A percentile compares a stretch with the other conserved stretches of the same genome.
Evolutionary conservation across 2,797 vertebrate genomes (phyloP).

Genomic region (Sparus aurata): DNA sequence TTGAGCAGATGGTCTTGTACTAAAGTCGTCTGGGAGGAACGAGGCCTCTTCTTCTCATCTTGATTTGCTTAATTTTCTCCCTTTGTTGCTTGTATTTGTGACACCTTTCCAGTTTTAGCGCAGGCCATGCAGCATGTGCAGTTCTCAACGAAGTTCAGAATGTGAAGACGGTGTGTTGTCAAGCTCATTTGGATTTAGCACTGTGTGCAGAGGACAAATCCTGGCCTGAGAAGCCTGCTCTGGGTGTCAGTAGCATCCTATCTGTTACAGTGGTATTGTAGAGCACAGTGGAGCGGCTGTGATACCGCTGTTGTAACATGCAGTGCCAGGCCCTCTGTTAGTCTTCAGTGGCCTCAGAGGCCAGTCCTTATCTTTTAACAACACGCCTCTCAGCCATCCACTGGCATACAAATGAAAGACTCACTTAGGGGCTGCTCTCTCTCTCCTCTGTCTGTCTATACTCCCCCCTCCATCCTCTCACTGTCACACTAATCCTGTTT

Average conservation of each 20-base stretch:
- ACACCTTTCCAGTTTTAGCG: constrained; percentile 26
- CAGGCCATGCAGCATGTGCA: constrained; percentile 7
- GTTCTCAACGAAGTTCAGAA: constrained; percentile 32
- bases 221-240: constrained; percentile 48
- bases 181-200: constrained; percentile 64
- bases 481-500: constrained; percentile 81
- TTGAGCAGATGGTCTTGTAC: constrained; percentile 66
- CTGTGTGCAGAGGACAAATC: constrained; percentile 42
- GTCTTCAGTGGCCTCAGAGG: constrained; percentile 82
- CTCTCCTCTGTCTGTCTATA: constrained; percentile 54
- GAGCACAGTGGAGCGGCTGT: constrained; percentile 71
- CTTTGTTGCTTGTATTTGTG: constrained; percentile 42
- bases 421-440: constrained; percentile 76
- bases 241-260: constrained; percentile 68
- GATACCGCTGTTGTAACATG: constrained; percentile 80
- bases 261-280: constrained; percentile 78
- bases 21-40: constrained; percentile 54
- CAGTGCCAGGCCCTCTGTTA: constrained; percentile 78
- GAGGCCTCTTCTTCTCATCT: constrained; percentile 41
- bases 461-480: constrained; percentile 55
- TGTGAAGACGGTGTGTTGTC: constrained; percentile 14
- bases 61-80: constrained; percentile 54
- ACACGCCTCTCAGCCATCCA: constrained; percentile 83
- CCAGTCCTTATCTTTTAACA: constrained; percentile 86
- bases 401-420: constrained; percentile 85